Base-by-base conservation (phyloP, 2,888 invertebrate genomes). In the Eristalis intricaria region DNA sequence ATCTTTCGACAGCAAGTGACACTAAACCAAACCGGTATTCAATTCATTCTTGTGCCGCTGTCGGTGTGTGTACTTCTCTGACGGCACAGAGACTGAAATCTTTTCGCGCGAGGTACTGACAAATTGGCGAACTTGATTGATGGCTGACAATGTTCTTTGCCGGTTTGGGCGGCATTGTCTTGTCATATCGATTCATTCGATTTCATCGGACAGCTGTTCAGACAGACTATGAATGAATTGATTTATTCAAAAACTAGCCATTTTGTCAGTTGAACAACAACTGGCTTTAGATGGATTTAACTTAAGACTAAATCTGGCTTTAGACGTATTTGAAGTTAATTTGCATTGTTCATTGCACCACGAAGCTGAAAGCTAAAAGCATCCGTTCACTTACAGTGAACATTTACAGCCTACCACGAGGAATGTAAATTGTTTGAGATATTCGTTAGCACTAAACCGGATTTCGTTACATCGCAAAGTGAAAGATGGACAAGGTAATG, bases 141-240 rank as follows among this genome's bases (percentile, higher is more conserved):
- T 78, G 32, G 56, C 29, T 69, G 40, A 35, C 2, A 58, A 79
- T 50, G 64, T 79, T 79, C n/a, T 50, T n/a, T n/a, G 58, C 60
- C 38, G 23, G 58, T 22, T 35, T 35, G 19, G 22, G 10, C 40
- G n/a, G n/a, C 19, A 38, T 76, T 76, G 40, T 76, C 35, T 29
- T 29, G 29, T 29, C 29, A 29, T 29, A 29, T 4, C 29, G 4
- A 29, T 0, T 2, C 4, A 5, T 32, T 32, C 32, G 32, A 38
- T 38, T 38, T 13, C 10, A 38, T 11, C 32, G 0, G 38, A 13
- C 13, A 8, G 11, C 8, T 13, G 8, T 10, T 10, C 1, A 38
- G 13, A 13, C 2, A 8, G 4, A 11, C 1, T 35, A 11, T 8
- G 10, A 32, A 4, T 8, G 35, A 35, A 35, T 35, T 10, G 1